Percentiles rank a stretch among this genome's conserved stretches.
Conservation (phyloP, 2,797 vertebrate species). For the Esox masquinongy region DNA sequence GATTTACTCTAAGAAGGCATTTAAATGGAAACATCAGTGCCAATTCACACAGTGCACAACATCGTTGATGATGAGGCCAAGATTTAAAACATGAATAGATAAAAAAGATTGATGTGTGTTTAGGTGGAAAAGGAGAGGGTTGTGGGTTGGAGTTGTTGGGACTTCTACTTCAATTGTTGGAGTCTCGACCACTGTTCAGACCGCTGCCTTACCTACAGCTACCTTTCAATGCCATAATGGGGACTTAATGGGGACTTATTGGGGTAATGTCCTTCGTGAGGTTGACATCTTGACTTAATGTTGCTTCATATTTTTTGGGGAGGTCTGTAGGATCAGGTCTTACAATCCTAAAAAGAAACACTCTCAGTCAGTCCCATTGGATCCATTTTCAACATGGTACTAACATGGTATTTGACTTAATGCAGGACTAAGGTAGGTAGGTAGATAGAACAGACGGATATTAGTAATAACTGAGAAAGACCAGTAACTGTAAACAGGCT, state of each 20-base stretch:
- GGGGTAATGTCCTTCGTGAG: no score
- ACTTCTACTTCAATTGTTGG: conserved; percentile 34
- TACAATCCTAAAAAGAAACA: background rate
- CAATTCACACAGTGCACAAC: background rate
- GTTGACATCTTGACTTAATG: no score
- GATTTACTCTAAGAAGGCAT: background rate
- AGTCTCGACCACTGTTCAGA: background rate
- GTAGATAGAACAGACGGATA: background rate
- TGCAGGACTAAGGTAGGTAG: background rate
- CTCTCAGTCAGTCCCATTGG: background rate
- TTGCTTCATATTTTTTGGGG: background rate
- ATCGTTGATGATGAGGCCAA: background rate
- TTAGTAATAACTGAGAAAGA: background rate
- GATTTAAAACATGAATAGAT: background rate
- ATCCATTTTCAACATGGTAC: background rate
- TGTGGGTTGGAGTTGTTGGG: no score
- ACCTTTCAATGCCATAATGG: no score
- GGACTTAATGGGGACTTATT: no score
- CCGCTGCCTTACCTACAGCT: no score
- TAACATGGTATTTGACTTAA: background rate
- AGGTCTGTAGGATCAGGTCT: background rate
- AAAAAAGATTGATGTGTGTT: background rate
- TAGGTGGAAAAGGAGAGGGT: background rate
- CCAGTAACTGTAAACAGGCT: background rate
- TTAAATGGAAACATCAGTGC: background rate